Percentiles rank a stretch among this genome's conserved stretches.
phyloP scores from a whole-genome alignment of 2,113 vertebrate genomes.

The Piprites chloris region DNA sequence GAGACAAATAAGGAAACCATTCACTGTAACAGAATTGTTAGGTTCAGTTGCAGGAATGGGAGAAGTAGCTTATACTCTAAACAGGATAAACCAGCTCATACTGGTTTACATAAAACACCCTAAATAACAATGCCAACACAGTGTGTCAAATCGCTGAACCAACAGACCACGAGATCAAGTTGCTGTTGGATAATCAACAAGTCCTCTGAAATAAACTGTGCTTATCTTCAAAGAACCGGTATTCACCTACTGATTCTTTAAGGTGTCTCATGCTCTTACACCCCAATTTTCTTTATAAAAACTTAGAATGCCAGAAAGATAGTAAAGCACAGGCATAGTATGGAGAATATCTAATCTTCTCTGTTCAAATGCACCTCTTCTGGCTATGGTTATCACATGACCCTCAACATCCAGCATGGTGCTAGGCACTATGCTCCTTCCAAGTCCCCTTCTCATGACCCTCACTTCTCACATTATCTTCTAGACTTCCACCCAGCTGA shows the following conservation, averaged over 20 bases:
- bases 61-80: neutral
- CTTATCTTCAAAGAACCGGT: neutral
- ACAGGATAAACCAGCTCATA: conserved; percentile 52
- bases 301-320: neutral
- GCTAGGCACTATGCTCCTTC: neutral
- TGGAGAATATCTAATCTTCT: neutral
- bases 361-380: neutral
- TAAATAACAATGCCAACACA: neutral
- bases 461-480: neutral
- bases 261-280: neutral
- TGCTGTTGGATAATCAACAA: neutral
- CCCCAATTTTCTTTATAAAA: neutral
- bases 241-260: neutral
- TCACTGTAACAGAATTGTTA: neutral
- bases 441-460: neutral
- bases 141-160: conserved; percentile 7
- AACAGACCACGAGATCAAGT: neutral
- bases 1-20: neutral
- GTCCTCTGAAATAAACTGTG: neutral
- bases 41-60: neutral
- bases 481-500: neutral
- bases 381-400: neutral
- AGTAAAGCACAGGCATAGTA: neutral
- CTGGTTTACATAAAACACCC: conserved; percentile 9
- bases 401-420: neutral